Evolutionary conservation across 2,797 vertebrate species (phyloP).

Genomic region (Taenioides sp.): DNA sequence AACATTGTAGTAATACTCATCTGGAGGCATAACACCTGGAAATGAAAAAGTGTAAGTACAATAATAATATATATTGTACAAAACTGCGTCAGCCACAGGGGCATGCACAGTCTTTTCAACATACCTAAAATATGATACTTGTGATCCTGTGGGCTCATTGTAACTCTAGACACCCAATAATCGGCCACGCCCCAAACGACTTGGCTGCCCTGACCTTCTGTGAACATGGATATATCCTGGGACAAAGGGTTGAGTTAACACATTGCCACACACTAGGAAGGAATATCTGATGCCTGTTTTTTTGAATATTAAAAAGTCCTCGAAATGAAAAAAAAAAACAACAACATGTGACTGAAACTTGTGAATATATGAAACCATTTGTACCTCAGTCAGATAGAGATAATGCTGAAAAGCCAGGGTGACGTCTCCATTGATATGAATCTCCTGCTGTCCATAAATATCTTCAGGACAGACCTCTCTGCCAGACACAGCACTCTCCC

Average conservation of each 20-base stretch:
- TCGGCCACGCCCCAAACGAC: slow-evolving; percentile 86
- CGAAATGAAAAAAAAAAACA: background rate
- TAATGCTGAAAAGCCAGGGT: slow-evolving; percentile 88
- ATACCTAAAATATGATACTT: slow-evolving; percentile 77
- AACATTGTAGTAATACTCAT: slow-evolving; percentile 86
- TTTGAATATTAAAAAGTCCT: background rate
- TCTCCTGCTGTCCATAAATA: slow-evolving; percentile 87
- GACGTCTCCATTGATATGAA: slow-evolving; percentile 92
- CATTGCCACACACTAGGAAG: background rate
- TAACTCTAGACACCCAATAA: slow-evolving; percentile 93
- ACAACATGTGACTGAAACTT: background rate
- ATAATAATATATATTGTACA: background rate
- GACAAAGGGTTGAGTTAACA: slow-evolving; percentile 33
- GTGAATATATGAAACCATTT: background rate
- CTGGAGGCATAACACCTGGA: slow-evolving; percentile 93
- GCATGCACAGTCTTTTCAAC: background rate
- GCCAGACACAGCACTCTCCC: slow-evolving; percentile 91
- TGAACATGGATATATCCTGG: slow-evolving; percentile 89
- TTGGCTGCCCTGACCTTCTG: slow-evolving; percentile 80
- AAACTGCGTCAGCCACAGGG: background rate
- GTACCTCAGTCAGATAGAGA: slow-evolving; percentile 85
- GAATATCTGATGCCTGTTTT: background rate
- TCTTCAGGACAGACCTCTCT: slow-evolving; percentile 88
- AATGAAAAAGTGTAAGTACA: background rate
- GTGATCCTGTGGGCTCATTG: slow-evolving; percentile 81